A percentile compares a stretch with the other conserved stretches of the same genome.
phyloP scores from a whole-genome alignment of 1,140 invertebrate species.

The Drosophila repleta region DNA sequence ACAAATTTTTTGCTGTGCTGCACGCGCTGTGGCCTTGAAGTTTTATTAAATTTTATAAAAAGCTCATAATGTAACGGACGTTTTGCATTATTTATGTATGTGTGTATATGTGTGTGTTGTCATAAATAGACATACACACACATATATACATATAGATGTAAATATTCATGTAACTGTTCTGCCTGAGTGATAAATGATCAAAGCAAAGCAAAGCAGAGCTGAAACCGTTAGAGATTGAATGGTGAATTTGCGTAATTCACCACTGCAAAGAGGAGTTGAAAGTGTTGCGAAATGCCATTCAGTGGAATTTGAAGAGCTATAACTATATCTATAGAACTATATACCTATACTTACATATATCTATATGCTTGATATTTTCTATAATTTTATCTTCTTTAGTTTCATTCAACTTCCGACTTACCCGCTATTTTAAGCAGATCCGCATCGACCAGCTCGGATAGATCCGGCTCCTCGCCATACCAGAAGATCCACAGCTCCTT shows the following conservation, averaged over 20 bases:
- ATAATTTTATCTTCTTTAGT: neutral
- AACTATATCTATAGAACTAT: no score
- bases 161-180: constrained; percentile 5
- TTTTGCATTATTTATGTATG: constrained; percentile 18
- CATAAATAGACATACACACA: neutral
- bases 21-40: constrained; percentile 57
- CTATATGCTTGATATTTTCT: no score
- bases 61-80: constrained; percentile 31
- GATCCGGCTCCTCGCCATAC: constrained; percentile 98
- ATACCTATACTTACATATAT: no score
- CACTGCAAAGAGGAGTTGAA: neutral
- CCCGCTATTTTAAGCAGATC: constrained; percentile 90
- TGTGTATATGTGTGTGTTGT: neutral
- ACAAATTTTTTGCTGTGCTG: constrained; percentile 48
- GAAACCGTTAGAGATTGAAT: neutral
- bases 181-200: constrained; percentile 4
- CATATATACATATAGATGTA: neutral
- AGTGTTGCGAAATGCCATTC: neutral
- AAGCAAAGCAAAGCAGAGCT: neutral
- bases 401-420: constrained; percentile 84
- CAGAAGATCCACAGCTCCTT: constrained; percentile 99
- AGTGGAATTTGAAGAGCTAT: neutral
- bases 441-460: constrained; percentile 91
- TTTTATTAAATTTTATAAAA: constrained; percentile 59
- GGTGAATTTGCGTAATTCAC: neutral